phyloP scores from a whole-genome alignment of 2,888 invertebrate genomes.

The Eupsilia transversa region DNA sequence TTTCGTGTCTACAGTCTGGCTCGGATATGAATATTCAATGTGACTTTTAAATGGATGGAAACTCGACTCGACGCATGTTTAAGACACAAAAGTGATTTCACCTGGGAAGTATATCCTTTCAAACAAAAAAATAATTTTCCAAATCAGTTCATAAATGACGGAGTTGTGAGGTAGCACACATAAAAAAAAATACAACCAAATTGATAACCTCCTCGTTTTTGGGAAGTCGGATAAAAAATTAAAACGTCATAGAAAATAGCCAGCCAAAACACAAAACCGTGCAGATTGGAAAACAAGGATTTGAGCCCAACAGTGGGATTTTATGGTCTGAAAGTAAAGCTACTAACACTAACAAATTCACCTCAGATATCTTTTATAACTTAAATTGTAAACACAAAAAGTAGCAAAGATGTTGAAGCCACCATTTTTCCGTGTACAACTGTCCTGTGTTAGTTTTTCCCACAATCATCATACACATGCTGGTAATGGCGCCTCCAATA shows the following conservation, averaged over 20 bases:
- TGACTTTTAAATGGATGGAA: constrained; percentile 12
- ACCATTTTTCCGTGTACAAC: background rate
- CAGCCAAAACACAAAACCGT: background rate
- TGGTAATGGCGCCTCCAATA: constrained; percentile 60
- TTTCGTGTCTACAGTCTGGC: background rate
- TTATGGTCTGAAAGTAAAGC: background rate
- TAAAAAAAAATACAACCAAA: no score
- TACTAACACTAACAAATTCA: background rate
- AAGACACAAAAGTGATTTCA: background rate
- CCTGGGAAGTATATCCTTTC: no score
- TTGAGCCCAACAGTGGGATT: background rate
- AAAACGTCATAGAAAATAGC: background rate
- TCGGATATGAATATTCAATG: constrained; percentile 20
- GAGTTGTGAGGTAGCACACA: no score
- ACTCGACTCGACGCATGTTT: constrained; percentile 1
- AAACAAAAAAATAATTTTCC: no score
- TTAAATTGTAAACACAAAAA: background rate
- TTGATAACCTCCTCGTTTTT: no score
- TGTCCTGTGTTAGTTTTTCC: constrained; percentile 18
- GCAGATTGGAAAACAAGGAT: background rate
- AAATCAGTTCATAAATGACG: no score
- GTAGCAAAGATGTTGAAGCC: background rate
- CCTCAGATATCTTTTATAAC: background rate
- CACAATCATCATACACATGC: constrained; percentile 15
- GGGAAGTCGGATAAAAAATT: no score